Conservation (phyloP, 2,888 invertebrate species). For the Eilema caniola region DNA sequence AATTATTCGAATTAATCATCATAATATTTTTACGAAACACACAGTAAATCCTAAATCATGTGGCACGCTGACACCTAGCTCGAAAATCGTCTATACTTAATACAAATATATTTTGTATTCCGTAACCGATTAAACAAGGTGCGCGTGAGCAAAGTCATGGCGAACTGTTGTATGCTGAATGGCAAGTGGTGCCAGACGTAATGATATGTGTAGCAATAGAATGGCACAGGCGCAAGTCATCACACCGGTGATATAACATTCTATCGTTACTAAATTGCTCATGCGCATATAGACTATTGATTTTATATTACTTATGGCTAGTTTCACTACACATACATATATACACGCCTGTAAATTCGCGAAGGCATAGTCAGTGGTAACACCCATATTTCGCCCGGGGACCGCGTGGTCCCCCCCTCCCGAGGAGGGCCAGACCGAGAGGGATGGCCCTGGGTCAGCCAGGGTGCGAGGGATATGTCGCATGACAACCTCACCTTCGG, state of each 20-base stretch:
- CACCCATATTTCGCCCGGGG: no score
- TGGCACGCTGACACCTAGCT: neutral
- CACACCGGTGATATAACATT: constrained; percentile 11
- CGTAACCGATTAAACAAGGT: constrained; percentile 24
- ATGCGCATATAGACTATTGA: neutral
- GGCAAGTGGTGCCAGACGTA: constrained; percentile 3
- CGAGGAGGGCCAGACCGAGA: no score
- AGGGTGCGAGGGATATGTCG: no score
- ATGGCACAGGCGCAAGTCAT: neutral
- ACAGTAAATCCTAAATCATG: neutral
- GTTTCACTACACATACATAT: neutral
- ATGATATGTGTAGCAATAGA: constrained; percentile 17
- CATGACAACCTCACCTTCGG: no score
- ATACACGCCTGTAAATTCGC: no score
- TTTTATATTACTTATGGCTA: neutral
- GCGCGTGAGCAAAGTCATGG: constrained; percentile 47
- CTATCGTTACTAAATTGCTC: constrained; percentile 3
- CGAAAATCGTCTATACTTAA: neutral
- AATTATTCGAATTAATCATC: no score
- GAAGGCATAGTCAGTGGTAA: no score
- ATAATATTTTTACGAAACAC: no score
- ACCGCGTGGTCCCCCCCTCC: no score
- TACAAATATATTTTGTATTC: constrained; percentile 23
- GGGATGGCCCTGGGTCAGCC: no score
- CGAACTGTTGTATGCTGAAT: constrained; percentile 25